phyloP scores from a whole-genome alignment of 2,113 vertebrate genomes.

The Agapornis roseicollis region DNA sequence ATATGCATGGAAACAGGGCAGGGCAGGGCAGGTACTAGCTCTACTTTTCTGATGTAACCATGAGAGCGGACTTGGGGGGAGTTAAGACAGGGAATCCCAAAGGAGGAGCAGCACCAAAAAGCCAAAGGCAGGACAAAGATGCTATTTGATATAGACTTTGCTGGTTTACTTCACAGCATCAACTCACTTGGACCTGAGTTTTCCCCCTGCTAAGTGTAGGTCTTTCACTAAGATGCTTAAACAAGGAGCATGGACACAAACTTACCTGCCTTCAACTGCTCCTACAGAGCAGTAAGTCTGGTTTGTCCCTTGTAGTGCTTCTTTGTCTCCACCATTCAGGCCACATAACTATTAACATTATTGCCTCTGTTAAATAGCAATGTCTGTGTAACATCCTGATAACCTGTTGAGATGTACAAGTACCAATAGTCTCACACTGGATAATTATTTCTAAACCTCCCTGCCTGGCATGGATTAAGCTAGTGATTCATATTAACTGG shows the following conservation, averaged over 20 bases:
- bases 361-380: not conserved
- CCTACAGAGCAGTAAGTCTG: not conserved
- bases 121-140: not conserved
- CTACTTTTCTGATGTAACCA: not conserved
- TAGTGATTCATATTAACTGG: not conserved
- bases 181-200: not conserved
- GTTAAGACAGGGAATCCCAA: accelerated
- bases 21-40: not conserved
- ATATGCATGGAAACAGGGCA: not conserved
- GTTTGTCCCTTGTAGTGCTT: not conserved
- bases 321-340: not conserved
- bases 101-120: not conserved
- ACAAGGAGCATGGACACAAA: not conserved
- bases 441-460: not conserved
- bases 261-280: not conserved
- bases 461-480: not conserved
- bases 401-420: not conserved
- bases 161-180: not conserved
- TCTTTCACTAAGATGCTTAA: not conserved
- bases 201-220: not conserved
- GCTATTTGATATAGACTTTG: not conserved
- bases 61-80: not conserved
- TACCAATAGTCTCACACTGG: not conserved
- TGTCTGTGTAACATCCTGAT: not conserved
- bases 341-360: not conserved